Conservation (phyloP, 2,113 vertebrate genomes). For the Limnothrissa miodon region DNA sequence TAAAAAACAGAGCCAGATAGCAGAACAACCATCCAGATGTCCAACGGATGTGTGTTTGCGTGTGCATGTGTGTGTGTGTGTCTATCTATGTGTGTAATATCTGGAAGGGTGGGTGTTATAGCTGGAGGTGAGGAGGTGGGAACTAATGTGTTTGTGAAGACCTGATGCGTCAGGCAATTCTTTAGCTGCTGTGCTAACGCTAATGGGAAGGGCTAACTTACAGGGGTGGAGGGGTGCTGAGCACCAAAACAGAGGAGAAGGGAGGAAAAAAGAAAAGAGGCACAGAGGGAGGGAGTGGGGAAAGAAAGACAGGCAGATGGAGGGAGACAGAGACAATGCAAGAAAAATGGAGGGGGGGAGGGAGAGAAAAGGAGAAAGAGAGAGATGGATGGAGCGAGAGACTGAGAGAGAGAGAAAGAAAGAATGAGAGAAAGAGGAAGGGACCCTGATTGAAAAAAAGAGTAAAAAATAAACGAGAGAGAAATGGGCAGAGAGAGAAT, state of each 20-base stretch:
- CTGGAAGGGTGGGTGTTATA: neutral
- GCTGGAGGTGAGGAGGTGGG: neutral
- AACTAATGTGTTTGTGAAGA: neutral
- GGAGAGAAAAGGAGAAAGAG: neutral
- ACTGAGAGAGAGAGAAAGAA: neutral
- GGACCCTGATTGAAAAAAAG: neutral
- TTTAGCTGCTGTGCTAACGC: neutral
- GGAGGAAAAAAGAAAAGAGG: neutral
- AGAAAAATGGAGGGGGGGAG: neutral
- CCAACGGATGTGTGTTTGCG: neutral
- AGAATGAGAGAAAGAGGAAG: neutral
- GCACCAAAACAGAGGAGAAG: neutral
- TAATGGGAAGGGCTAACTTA: neutral
- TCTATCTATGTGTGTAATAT: neutral
- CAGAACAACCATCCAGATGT: neutral
- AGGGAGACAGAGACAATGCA: neutral
- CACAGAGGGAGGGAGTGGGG: neutral
- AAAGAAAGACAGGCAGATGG: neutral
- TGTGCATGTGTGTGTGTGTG: neutral
- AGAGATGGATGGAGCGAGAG: neutral
- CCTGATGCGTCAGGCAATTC: neutral
- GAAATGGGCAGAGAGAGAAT: neutral
- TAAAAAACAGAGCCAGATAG: neutral
- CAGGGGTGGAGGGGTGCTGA: neutral
- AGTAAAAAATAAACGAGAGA: neutral